These are phyloP conservation scores for Horisme vitalbata DNA, from an alignment of 2,888 invertebrate genomes.

Conservation along the genomic window DNA sequence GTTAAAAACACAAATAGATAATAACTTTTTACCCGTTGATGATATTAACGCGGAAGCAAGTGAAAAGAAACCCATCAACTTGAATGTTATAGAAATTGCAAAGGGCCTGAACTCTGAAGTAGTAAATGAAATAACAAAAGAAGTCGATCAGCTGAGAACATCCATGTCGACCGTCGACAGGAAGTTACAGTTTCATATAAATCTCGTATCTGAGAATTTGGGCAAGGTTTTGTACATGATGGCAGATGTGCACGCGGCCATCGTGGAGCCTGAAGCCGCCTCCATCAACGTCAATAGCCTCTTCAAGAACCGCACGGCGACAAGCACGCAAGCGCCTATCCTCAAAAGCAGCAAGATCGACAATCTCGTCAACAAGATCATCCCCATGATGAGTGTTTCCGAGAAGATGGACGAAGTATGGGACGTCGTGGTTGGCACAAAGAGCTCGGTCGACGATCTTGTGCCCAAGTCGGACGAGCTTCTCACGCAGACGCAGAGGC, in stretches of 20 bases:
- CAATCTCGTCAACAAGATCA: constrained; percentile 90
- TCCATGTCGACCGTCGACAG: constrained; percentile 91
- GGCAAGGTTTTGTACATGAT: constrained; percentile 90
- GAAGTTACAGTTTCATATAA: constrained; percentile 92
- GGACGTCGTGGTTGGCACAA: constrained; percentile 94
- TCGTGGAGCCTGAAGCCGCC: constrained; percentile 88
- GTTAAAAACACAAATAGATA: constrained; percentile 92
- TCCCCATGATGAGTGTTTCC: constrained; percentile 92
- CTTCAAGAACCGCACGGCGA: constrained; percentile 80
- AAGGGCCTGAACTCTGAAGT: constrained; percentile 92
- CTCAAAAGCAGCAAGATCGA: constrained; percentile 89
- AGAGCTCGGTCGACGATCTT: constrained; percentile 92
- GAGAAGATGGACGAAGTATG: constrained; percentile 96
- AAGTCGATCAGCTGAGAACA: constrained; percentile 89
- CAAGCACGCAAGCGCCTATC: constrained; percentile 83
- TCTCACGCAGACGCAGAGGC: constrained; percentile 92
- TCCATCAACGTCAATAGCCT: constrained; percentile 76
- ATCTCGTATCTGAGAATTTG: constrained; percentile 91
- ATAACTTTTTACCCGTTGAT: constrained; percentile 90
- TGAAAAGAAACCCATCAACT: constrained; percentile 92
- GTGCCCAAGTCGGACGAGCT: constrained; percentile 94
- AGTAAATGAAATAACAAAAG: constrained; percentile 90
- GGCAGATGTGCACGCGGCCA: constrained; percentile 91
- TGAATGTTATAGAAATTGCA: constrained; percentile 91
- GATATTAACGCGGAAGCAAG: constrained; percentile 94